Conservation (phyloP, 2,113 vertebrate species). For the Phoxinus phoxinus region DNA sequence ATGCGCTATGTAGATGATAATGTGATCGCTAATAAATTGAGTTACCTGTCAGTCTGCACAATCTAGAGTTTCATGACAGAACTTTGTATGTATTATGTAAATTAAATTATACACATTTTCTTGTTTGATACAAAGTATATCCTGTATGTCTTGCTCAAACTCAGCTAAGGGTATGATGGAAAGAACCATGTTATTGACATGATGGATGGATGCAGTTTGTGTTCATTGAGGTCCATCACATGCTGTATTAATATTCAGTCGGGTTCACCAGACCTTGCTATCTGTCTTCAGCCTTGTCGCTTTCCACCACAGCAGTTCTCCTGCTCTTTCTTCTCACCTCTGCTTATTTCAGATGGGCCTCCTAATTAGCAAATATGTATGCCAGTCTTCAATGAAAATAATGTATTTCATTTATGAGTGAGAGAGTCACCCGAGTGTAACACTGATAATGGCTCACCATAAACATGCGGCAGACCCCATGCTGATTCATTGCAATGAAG, state of each 20-base stretch:
- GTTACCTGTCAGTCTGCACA: no score
- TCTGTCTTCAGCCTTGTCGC: neutral
- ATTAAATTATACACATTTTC: neutral
- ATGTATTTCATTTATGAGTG: conserved; percentile 49
- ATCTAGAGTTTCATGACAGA: no score
- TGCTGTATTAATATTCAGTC: conserved; percentile 32
- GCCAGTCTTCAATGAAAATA: conserved; percentile 37
- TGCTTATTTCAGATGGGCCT: conserved; percentile 56
- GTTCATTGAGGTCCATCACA: conserved; percentile 1
- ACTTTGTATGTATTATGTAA: neutral
- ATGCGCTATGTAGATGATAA: no score
- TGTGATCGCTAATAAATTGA: no score
- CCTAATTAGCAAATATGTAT: conserved; percentile 55
- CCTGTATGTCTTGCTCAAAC: neutral
- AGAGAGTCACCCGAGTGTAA: conserved; percentile 46
- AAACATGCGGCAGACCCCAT: neutral
- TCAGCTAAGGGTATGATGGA: neutral
- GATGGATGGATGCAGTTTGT: conserved; percentile 34
- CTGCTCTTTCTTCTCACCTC: neutral
- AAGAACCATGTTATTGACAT: conserved; percentile 6
- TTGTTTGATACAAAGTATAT: neutral
- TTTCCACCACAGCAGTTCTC: neutral
- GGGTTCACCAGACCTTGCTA: neutral
- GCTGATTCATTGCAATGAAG: conserved; percentile 17
- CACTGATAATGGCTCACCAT: conserved; percentile 49